Evolutionary conservation across 2,113 vertebrate species (phyloP).

Genomic region (Oryzias melastigma): DNA sequence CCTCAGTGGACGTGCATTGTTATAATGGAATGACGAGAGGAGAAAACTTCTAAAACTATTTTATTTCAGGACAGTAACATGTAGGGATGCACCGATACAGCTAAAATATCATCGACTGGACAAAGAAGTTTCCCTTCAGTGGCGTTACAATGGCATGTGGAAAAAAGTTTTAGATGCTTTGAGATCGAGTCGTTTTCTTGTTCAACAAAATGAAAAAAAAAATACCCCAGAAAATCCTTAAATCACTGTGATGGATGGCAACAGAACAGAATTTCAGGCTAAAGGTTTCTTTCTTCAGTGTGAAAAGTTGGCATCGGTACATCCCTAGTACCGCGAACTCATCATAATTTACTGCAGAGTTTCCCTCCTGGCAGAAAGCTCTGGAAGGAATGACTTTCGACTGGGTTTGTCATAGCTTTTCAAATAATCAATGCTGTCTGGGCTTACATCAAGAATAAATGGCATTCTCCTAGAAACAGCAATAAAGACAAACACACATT

Average conservation of each 20-base stretch:
- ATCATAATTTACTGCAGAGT: constrained; percentile 45
- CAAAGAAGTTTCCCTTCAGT: constrained; percentile 26
- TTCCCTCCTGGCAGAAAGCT: constrained; percentile 46
- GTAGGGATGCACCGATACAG: constrained; percentile 56
- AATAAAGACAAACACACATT: constrained; percentile 48
- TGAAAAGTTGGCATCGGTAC: constrained; percentile 52
- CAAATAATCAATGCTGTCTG: constrained; percentile 67
- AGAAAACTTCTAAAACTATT: constrained; percentile 44
- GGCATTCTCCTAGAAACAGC: constrained; percentile 37
- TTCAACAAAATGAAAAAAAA: constrained; percentile 26
- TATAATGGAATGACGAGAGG: constrained; percentile 40
- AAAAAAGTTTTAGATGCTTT: constrained; percentile 23
- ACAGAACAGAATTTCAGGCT: constrained; percentile 20
- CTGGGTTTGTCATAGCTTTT: constrained; percentile 56
- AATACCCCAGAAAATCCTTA: constrained; percentile 4
- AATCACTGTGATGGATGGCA: constrained; percentile 32
- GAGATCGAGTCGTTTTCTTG: constrained; percentile 19
- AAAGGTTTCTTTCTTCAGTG: constrained; percentile 29
- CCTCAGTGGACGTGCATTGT: constrained; percentile 22
- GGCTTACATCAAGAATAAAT: constrained; percentile 65
- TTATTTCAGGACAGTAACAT: constrained; percentile 48
- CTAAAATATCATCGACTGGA: constrained; percentile 6
- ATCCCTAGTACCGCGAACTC: constrained; percentile 50
- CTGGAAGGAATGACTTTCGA: constrained; percentile 60
- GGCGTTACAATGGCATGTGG: constrained; percentile 14